Base-by-base conservation (phyloP, 2,797 vertebrate genomes). In the Rhabdophis nuchalis region DNA sequence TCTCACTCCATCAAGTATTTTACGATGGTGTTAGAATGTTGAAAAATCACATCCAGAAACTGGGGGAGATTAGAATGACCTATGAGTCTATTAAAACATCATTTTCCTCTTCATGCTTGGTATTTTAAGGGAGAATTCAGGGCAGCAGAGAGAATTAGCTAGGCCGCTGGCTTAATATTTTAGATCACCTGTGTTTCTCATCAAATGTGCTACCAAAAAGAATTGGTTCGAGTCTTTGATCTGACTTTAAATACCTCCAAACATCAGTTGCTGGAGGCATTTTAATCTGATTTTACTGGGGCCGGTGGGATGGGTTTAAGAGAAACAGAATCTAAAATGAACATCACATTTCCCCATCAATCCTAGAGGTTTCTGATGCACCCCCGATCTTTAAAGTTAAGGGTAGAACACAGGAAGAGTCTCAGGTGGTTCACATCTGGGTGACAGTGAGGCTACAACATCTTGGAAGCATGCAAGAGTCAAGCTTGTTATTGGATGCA, bases 201-300 rank as follows among this genome's bases (percentile, higher is more conserved):
- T 97, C 96, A 97, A 96, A 97, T 0, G 72, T 95, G 96, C 96
- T 96, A 96, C 96, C 96, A 96, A 96, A 93, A 96, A 96, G 94
- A 91, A 77, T 94, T 95, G 95, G 95, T 94, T 96, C 94, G 95
- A n/a, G 91, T 88, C 96, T 97, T 97, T 97, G 96, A 97, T 96
- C 96, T 96, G 93, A 93, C 94, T 97, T 97, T 97, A 97, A 97
- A 96, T 96, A 96, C 94, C 94, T 92, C 96, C 93, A 94, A 96
- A 95, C 96, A 95, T 95, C 93, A 95, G 95, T 95, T 94, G 95
- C 96, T 96, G 93, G 93, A 96, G 96, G 96, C 92, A 96, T 96
- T 97, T 97, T 95, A 97, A 97, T 96, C 95, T 96, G 96, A 97
- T 97, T 97, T 97, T 96, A 96, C 96, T 97, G 96, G 96, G 95